phyloP scores from a whole-genome alignment of 2,797 vertebrate species.

The Pseudocheirus occidentalis region DNA sequence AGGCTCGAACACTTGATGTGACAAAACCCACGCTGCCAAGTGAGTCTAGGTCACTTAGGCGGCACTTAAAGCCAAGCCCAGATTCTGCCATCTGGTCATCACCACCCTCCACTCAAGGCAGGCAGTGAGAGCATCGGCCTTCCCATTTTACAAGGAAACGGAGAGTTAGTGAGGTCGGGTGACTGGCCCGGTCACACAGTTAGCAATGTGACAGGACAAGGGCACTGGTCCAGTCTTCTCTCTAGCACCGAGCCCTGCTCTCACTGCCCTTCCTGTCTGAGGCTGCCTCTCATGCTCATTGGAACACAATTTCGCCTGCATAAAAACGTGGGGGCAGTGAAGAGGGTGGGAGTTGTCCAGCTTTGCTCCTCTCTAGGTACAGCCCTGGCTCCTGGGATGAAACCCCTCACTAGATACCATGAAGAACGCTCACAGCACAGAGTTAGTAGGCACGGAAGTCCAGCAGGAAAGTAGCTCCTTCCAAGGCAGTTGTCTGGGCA shows the following conservation, averaged over 20 bases:
- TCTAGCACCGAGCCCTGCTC: neutral
- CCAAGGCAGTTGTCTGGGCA: constrained; percentile 22
- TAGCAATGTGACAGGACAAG: neutral
- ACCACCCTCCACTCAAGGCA: neutral
- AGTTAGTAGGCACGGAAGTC: constrained; percentile 35
- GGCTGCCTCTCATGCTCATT: neutral
- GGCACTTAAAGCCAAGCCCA: neutral
- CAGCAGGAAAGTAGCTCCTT: constrained; percentile 41
- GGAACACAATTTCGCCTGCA: neutral
- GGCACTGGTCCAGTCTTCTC: neutral
- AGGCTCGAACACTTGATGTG: neutral
- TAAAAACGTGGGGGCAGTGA: neutral
- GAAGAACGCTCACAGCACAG: constrained; percentile 41
- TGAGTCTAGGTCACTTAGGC: neutral
- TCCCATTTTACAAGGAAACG: neutral
- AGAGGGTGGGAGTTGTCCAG: neutral
- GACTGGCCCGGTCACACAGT: neutral
- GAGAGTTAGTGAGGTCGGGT: neutral
- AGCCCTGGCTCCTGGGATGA: neutral
- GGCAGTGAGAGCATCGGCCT: neutral
- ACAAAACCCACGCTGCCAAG: too few species aligned
- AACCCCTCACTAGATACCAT: neutral
- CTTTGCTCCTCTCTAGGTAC: neutral
- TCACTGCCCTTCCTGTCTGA: neutral
- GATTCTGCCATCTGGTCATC: neutral